Percentiles rank a stretch among this genome's conserved stretches.
Evolutionary conservation across 2,888 invertebrate species (phyloP).

Genomic region (Troides aeacus): DNA sequence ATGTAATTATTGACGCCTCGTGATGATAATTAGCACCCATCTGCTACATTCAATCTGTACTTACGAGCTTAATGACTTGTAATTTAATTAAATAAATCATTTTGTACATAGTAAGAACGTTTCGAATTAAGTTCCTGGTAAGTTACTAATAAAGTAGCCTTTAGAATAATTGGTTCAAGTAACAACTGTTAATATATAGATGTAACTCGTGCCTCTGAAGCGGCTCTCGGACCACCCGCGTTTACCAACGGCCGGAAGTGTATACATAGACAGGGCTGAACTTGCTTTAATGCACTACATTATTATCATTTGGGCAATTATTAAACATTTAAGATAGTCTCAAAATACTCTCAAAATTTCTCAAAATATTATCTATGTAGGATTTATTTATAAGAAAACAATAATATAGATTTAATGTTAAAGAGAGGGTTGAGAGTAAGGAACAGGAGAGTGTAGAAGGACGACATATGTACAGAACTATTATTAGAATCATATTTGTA

Average conservation of each 20-base stretch:
- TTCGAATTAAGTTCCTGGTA: conserved; percentile 47
- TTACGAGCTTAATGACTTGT: conserved; percentile 62
- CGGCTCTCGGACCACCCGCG: conserved; percentile 71
- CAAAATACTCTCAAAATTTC: too few relatives aligned
- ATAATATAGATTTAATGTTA: too few relatives aligned
- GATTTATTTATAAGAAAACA: too few relatives aligned
- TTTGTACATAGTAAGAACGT: neutral
- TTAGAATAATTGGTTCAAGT: conserved; percentile 39
- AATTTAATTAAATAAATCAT: conserved; percentile 25
- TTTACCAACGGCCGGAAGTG: conserved; percentile 59
- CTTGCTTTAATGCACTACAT: neutral
- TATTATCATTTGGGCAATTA: too few relatives aligned
- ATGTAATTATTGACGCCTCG: conserved; percentile 76
- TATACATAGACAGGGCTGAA: conserved; percentile 43
- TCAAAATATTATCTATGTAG: too few relatives aligned
- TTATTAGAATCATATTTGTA: too few relatives aligned
- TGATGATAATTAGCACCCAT: conserved; percentile 78
- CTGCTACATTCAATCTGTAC: conserved; percentile 70
- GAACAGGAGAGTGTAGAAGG: too few relatives aligned
- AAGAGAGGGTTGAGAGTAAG: too few relatives aligned
- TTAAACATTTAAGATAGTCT: too few relatives aligned
- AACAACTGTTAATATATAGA: conserved; percentile 58
- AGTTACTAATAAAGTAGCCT: conserved; percentile 42
- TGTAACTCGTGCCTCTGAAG: conserved; percentile 69
- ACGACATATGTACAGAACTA: too few relatives aligned